Percentiles rank a stretch among this genome's conserved stretches.
These are phyloP conservation scores for Metopia argyrocephala DNA, from an alignment of 2,888 invertebrate species.

Conservation along the genomic window DNA sequence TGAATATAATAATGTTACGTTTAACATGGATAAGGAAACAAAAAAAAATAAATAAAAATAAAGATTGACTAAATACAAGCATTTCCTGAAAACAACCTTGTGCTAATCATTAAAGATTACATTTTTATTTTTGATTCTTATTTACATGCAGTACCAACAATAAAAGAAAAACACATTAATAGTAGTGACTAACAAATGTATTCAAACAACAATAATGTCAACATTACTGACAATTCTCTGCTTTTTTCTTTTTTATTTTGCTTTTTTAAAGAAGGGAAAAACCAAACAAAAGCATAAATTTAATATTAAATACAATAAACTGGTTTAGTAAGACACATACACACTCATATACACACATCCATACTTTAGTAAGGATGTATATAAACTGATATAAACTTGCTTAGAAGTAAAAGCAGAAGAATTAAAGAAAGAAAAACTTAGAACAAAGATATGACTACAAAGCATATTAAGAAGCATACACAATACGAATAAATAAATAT, in stretches of 20 bases:
- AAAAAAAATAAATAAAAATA: neutral
- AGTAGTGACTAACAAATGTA: constrained; percentile 3
- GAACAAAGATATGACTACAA: too few species aligned
- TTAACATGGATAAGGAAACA: neutral
- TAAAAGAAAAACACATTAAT: neutral
- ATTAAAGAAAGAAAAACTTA: too few species aligned
- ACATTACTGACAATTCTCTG: constrained; percentile 42
- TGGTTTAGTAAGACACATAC: neutral
- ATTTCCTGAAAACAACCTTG: constrained; percentile 6
- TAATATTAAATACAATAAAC: neutral
- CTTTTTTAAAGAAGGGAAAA: too few species aligned
- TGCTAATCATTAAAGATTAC: neutral
- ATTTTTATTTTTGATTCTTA: neutral
- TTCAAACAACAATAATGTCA: constrained; percentile 38
- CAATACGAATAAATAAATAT: too few species aligned
- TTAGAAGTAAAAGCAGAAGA: too few species aligned
- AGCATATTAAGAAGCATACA: too few species aligned
- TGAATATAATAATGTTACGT: neutral
- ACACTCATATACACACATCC: neutral
- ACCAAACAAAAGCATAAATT: constrained; percentile 7
- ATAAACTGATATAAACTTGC: too few species aligned
- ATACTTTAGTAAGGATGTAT: too few species aligned
- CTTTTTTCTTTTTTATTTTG: too few species aligned
- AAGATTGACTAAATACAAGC: neutral
- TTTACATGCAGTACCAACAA: neutral